Evolutionary conservation across 2,888 invertebrate genomes (phyloP), one percentile per base, ranked within the genome.

Genomic region (Drosophila putrida): DNA sequence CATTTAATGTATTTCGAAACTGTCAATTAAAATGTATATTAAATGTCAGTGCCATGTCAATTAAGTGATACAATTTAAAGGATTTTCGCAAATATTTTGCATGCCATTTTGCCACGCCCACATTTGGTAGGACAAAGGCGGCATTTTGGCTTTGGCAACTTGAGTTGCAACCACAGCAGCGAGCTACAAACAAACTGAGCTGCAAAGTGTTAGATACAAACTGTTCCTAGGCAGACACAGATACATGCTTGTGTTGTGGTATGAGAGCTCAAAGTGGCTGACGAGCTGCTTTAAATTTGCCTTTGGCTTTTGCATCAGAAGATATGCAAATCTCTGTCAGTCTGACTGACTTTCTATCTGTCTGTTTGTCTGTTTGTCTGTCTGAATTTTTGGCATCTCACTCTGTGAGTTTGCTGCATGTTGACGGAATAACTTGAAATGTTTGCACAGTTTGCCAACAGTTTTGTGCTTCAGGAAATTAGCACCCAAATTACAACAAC

Each of bases 401-500:
- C 28, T 25, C n/a, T 28, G 36, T 64, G 13, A 28, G 5, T 36
- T 28, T 31, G 51, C 35, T 59, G 55, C 55, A 73, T 85, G 71
- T 69, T 79, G 80, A 80, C 54, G 72, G 50, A 70, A 82, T 63
- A 67, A 70, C 63, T 80, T 53, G 35, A 66, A 69, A 60, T 80
- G 77, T 64, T 86, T 64, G 60, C 75, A 70, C 44, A 75, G 66
- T 69, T 80, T 75, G 70, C 75, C 62, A 63, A 62, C 64, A 76
- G 78, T 71, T 71, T 58, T 68, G 64, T 60, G 81, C 47, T 65
- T 54, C 75, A 66, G 57, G 75, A 83, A 80, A 88, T 83, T 78
- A 84, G 82, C 87, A 86, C 63, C 55, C 75, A 88, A 86, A 78
- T 88, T 86, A 64, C 84, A 75, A 71, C 59, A 60, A 74, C 51